Evolutionary conservation across 1,140 invertebrate genomes (phyloP), one percentile per base, ranked within the genome.

Genomic region (Pogonomyrmex californicus): DNA sequence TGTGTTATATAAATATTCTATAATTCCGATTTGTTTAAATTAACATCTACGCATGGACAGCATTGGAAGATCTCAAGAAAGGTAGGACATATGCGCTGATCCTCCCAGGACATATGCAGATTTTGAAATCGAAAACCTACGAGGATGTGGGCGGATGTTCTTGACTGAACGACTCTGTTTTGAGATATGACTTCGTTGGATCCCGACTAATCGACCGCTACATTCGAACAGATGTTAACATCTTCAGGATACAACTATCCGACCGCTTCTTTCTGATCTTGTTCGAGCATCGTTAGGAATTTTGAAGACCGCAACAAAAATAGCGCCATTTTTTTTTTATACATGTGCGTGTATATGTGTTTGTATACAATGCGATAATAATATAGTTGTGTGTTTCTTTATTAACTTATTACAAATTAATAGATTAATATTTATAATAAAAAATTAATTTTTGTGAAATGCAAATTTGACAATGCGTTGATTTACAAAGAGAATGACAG

Each of bases 71-170:
- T 7, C 41, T 23, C 41, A 78, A 86, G 47, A 30, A 51, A 78
- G 68, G 47, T 49, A 58, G 56, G 60, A 86, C 81, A 83, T 66
- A 77, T 86, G 86, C 4, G n/a, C 10, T 65, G 76, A 81, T 91
- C 81, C 66, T 86, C 86, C 38, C 38, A 56, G 73, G 85, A 91
- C 93, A 93, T 85, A 90, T 93, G 91, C 87, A 86, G 70, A 81
- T 85, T 87, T 77, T 94, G 92, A 92, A 94, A 93, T 92, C 75
- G 90, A 93, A 94, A 92, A 93, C 91, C 90, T 5, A 63, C 88
- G 87, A 91, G 92, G 92, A 94, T 93, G 92, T 93, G 88, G 93
- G 93, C 92, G 93, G 86, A 70, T 88, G 77, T 54, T 88, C 86
- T 75, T 68, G 77, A 83, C 70, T 70, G 12, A 66, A 88, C 66